Conservation (phyloP, 2,113 vertebrate genomes). For the Gambusia holbrooki region DNA sequence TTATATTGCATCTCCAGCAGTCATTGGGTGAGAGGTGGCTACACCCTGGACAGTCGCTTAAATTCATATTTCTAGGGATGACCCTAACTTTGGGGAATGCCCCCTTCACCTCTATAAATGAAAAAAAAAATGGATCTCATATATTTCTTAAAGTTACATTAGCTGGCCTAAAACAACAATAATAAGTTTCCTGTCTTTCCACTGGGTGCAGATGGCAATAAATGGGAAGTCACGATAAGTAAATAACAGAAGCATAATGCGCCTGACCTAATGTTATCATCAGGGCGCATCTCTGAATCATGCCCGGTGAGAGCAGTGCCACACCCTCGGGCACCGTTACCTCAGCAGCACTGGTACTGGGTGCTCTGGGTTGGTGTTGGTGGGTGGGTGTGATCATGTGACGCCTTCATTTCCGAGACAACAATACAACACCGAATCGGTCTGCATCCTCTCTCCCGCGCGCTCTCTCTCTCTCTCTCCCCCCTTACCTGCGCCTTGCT, state of each 20-base stretch:
- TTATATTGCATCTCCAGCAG: too few species aligned
- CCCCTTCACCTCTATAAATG: background rate
- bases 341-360: conserved; percentile 52
- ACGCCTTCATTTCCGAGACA: conserved; percentile 77
- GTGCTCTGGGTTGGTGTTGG: conserved; percentile 4
- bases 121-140: background rate
- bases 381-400: conserved; percentile 73
- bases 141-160: background rate
- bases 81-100: background rate
- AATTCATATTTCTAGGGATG: background rate
- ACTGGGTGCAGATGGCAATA: too few species aligned
- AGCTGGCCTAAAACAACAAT: background rate
- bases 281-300: background rate
- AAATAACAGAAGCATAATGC: background rate
- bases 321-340: conserved; percentile 55
- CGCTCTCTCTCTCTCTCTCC: conserved; percentile 31
- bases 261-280: background rate
- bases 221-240: too few species aligned
- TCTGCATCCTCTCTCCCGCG: conserved; percentile 43
- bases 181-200: background rate
- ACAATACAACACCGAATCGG: conserved; percentile 62
- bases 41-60: background rate
- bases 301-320: conserved; percentile 19
- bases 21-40: too few species aligned
- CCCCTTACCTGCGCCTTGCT: conserved; percentile 56